A percentile compares a stretch with the other conserved stretches of the same genome.
phyloP scores from a whole-genome alignment of 2,797 vertebrate genomes.

The Pteronotus mesoamericanus region DNA sequence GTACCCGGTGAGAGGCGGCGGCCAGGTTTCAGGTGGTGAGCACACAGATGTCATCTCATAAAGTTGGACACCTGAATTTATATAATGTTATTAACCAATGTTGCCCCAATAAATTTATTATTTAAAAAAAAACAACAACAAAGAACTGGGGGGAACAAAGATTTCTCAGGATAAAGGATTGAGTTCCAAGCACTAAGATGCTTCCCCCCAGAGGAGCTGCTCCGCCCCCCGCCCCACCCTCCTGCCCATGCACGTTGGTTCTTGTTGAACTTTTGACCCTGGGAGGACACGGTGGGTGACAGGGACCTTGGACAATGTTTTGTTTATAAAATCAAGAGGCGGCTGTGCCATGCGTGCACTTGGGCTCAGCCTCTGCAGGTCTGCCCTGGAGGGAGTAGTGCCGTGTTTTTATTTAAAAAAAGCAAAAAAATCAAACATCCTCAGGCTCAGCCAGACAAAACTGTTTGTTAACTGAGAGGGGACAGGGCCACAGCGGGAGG shows the following conservation, averaged over 20 bases:
- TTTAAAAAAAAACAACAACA: not conserved
- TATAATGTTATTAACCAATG: not conserved
- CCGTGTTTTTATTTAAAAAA: no score
- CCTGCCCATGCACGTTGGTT: not conserved
- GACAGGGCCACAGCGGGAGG: fast-evolving
- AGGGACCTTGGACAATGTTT: not conserved
- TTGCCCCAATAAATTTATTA: no score
- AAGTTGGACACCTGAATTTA: not conserved
- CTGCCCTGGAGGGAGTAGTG: not conserved
- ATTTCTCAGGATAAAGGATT: not conserved
- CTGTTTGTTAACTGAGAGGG: no score
- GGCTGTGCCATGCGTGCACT: not conserved
- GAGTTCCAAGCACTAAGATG: not conserved
- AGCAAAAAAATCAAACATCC: not conserved
- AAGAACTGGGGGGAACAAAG: not conserved
- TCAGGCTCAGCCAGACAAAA: not conserved
- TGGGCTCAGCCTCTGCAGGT: not conserved
- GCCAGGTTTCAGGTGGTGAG: not conserved
- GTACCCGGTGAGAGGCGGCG: not conserved
- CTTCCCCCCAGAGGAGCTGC: not conserved
- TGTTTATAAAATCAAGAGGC: not conserved
- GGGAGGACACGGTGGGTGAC: not conserved
- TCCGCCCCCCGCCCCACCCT: not conserved
- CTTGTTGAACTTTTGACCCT: not conserved
- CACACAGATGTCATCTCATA: no score